Evolutionary conservation across 92 coral and sea anemone genomes (phyloP).

Genomic region (Epizoanthus illoricatus): DNA sequence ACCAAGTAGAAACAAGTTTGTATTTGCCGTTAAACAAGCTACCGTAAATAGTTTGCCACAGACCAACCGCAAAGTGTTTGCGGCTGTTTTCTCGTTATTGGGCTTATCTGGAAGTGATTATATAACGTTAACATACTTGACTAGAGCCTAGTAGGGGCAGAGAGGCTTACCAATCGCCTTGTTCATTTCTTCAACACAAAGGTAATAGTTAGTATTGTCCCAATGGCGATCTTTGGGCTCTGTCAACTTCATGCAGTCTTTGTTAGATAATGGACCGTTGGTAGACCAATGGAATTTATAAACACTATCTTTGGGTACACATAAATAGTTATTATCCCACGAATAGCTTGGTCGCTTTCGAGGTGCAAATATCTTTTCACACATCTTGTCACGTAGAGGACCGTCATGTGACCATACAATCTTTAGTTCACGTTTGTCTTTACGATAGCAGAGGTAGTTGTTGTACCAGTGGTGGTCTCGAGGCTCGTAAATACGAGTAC

Average conservation of each 20-base stretch:
- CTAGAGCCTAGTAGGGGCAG: too few species aligned
- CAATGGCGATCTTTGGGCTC: conserved; percentile 74
- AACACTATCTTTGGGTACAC: conserved; percentile 76
- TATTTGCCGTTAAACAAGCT: too few species aligned
- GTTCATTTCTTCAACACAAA: conserved; percentile 70
- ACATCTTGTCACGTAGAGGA: conserved; percentile 53
- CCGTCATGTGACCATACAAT: conserved; percentile 72
- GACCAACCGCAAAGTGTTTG: too few species aligned
- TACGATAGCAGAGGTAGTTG: conserved; percentile 74
- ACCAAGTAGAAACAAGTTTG: too few species aligned
- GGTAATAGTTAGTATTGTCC: conserved; percentile 53
- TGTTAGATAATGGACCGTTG: conserved; percentile 48
- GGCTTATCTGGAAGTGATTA: background rate
- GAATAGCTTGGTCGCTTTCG: conserved; percentile 31
- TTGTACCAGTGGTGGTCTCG: conserved; percentile 55
- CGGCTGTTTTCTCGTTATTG: background rate
- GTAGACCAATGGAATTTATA: conserved; percentile 80
- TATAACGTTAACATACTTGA: background rate
- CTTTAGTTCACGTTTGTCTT: conserved; percentile 56
- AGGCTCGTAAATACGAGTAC: conserved; percentile 69
- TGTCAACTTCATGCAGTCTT: conserved; percentile 63
- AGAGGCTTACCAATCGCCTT: conserved; percentile 69
- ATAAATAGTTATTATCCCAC: conserved; percentile 68
- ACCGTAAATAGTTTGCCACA: too few species aligned
- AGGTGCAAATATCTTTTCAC: conserved; percentile 58